These are phyloP conservation scores for Pandemis corylana DNA, from an alignment of 2,888 invertebrate genomes.

Conservation along the genomic window DNA sequence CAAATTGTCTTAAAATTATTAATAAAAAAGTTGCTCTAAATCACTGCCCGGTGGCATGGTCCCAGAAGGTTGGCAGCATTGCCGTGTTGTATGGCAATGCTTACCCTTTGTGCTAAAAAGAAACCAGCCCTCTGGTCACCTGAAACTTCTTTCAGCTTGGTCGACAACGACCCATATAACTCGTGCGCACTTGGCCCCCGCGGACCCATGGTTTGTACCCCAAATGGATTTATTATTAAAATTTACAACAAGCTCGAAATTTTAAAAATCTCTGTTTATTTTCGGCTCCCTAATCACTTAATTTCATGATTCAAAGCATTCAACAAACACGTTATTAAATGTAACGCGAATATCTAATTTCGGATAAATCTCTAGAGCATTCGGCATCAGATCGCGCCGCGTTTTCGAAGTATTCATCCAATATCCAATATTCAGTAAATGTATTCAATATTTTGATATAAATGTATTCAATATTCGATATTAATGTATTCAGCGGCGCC, in stretches of 20 bases:
- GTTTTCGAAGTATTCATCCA: conserved; percentile 65
- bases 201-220: no score
- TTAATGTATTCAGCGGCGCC: conserved; percentile 83
- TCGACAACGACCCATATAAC: no score
- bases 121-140: no score
- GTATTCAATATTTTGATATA: conserved; percentile 75
- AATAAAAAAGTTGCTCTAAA: no score
- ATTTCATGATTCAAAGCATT: conserved; percentile 10
- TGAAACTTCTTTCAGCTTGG: no score
- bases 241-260: background rate
- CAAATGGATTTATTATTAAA: no score
- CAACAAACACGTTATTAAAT: conserved; percentile 24
- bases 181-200: no score
- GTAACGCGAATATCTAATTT: conserved; percentile 66
- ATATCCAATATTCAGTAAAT: conserved; percentile 42
- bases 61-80: no score
- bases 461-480: conserved; percentile 84
- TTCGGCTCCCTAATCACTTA: background rate
- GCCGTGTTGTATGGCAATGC: no score
- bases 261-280: background rate
- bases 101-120: no score
- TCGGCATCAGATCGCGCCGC: conserved; percentile 65
- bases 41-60: no score
- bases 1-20: no score
- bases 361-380: conserved; percentile 70